A percentile compares a stretch with the other conserved stretches of the same genome.
These are phyloP conservation scores for Thereva nobilitata DNA, from an alignment of 2,888 invertebrate species.

Conservation along the genomic window DNA sequence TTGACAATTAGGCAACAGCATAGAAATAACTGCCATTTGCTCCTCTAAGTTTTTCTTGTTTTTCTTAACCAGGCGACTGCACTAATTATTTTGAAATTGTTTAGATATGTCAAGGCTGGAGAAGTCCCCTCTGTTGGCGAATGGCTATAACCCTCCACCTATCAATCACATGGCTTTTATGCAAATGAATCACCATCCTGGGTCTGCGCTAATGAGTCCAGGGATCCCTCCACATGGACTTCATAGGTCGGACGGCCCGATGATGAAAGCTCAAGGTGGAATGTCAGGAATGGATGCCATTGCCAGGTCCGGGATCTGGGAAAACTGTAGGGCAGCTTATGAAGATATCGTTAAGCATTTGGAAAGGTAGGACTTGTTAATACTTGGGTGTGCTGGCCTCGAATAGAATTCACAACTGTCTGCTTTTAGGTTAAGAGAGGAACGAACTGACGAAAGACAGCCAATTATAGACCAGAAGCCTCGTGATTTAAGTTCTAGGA, in stretches of 20 bases:
- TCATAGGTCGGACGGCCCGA: conserved; percentile 75
- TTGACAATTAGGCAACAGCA: no score
- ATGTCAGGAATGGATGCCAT: conserved; percentile 90
- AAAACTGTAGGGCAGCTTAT: conserved; percentile 92
- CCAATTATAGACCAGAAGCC: conserved; percentile 81
- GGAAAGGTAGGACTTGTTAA: conserved; percentile 72
- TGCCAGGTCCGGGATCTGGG: conserved; percentile 90
- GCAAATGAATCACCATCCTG: conserved; percentile 81
- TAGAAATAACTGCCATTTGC: no score
- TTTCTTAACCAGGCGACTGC: not conserved
- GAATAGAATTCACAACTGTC: not conserved
- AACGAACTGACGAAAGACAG: conserved; percentile 82
- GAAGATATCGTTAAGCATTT: conserved; percentile 94
- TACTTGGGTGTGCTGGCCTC: not conserved
- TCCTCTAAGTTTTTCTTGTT: no score
- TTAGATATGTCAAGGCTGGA: conserved; percentile 86
- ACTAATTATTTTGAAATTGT: conserved; percentile 45
- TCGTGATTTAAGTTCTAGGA: conserved; percentile 83
- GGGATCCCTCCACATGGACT: conserved; percentile 84
- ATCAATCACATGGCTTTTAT: conserved; percentile 93
- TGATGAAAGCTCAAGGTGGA: conserved; percentile 77
- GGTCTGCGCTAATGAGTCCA: conserved; percentile 82
- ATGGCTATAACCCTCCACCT: conserved; percentile 93
- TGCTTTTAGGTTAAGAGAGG: conserved; percentile 75
- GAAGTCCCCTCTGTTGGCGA: conserved; percentile 88